A percentile compares a stretch with the other conserved stretches of the same genome.
These are phyloP conservation scores for Myrmophylax atrothorax DNA, from an alignment of 2,113 vertebrate genomes.

Conservation along the genomic window DNA sequence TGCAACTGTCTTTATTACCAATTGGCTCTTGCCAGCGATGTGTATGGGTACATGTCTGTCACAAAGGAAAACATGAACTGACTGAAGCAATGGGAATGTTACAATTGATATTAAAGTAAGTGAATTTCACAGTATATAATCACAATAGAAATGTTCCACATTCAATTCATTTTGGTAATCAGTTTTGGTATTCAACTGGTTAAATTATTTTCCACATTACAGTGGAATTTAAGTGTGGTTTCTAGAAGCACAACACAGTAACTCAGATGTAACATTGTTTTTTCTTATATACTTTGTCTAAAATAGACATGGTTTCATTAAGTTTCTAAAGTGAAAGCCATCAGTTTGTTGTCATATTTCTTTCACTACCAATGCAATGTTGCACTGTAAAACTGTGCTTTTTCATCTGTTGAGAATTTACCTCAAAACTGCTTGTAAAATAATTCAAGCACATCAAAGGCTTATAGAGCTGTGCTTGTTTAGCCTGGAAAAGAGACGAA, in stretches of 20 bases:
- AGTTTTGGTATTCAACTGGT: not conserved
- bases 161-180: not conserved
- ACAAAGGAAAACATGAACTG: not conserved
- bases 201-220: not conserved
- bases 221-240: not conserved
- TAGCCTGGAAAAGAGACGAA: not conserved
- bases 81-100: not conserved
- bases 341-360: not conserved
- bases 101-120: not conserved
- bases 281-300: not conserved
- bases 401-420: not conserved
- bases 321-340: not conserved
- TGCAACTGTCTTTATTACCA: not conserved
- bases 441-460: not conserved
- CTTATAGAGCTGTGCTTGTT: not conserved
- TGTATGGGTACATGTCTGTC: not conserved
- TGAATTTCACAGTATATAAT: not conserved
- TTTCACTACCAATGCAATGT: not conserved
- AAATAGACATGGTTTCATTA: not conserved
- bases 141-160: not conserved
- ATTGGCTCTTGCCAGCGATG: not conserved
- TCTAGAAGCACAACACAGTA: not conserved
- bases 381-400: not conserved
- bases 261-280: not conserved
- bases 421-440: not conserved